phyloP scores from a whole-genome alignment of 2,797 vertebrate species.

The Chelmon rostratus region DNA sequence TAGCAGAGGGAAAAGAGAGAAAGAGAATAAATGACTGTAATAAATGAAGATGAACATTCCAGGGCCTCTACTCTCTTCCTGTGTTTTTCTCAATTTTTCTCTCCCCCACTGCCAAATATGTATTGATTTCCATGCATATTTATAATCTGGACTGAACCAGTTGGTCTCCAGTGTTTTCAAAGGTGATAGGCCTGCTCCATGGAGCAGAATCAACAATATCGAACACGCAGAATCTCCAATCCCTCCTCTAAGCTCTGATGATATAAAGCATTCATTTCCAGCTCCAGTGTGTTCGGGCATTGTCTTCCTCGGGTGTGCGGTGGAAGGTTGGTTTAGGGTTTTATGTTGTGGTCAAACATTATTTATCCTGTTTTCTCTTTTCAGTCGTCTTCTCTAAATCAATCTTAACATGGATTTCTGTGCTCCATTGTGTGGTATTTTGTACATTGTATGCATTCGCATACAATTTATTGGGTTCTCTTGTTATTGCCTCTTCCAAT shows the following conservation, averaged over 20 bases:
- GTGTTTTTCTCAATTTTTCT: slow-evolving; percentile 73
- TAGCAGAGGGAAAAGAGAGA: slow-evolving; percentile 50
- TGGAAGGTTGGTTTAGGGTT: slow-evolving; percentile 41
- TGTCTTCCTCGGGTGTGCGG: slow-evolving; percentile 35
- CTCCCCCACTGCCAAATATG: slow-evolving; percentile 76
- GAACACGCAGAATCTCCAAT: slow-evolving; percentile 64
- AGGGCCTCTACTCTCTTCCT: slow-evolving; percentile 67
- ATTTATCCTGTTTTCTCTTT: slow-evolving; percentile 35
- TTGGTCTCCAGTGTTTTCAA: slow-evolving; percentile 78
- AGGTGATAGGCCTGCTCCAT: slow-evolving; percentile 69
- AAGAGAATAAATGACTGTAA: slow-evolving; percentile 79
- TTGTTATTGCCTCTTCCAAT: slow-evolving; percentile 3
- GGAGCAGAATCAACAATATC: slow-evolving; percentile 77
- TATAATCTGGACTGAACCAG: slow-evolving; percentile 74
- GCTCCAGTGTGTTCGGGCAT: slow-evolving; percentile 21
- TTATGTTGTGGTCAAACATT: slow-evolving; percentile 38
- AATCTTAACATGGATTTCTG: slow-evolving; percentile 13
- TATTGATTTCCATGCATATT: slow-evolving; percentile 87
- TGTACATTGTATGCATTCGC: neutral
- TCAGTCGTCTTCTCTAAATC: slow-evolving; percentile 28
- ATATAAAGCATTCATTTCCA: slow-evolving; percentile 67
- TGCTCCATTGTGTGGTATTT: slow-evolving; percentile 3
- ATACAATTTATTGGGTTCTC: neutral
- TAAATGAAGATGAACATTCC: slow-evolving; percentile 83
- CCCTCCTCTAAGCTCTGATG: slow-evolving; percentile 61